phyloP scores from a whole-genome alignment of 2,888 invertebrate genomes.

The Lochmaea capreae region DNA sequence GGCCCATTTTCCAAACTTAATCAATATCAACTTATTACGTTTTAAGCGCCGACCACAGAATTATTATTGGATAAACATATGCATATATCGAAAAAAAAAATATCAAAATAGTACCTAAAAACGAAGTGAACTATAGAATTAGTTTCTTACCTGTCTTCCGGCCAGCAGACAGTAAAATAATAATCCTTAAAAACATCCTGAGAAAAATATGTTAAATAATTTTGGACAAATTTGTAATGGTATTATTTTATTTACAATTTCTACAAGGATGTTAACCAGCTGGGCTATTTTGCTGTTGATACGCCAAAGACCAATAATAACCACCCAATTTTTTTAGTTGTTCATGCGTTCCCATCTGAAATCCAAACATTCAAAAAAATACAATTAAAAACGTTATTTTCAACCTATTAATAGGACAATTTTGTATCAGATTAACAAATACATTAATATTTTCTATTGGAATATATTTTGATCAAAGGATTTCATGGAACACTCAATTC shows the following conservation, averaged over 20 bases:
- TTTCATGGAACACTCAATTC: too few relatives aligned
- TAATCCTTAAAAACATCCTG: neutral
- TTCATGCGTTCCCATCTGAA: constrained; percentile 87
- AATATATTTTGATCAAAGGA: too few relatives aligned
- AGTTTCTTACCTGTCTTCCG: too few relatives aligned
- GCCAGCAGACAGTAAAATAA: too few relatives aligned
- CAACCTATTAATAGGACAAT: neutral
- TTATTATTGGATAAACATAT: too few relatives aligned
- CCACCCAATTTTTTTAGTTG: constrained; percentile 82
- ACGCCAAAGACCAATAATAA: constrained; percentile 86
- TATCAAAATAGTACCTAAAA: too few relatives aligned
- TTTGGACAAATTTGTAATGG: neutral
- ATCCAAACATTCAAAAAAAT: constrained; percentile 45
- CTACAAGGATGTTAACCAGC: constrained; percentile 40
- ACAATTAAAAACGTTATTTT: neutral
- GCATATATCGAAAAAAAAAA: too few relatives aligned
- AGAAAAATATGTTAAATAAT: neutral
- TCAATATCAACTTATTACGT: too few relatives aligned
- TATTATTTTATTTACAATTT: constrained; percentile 10
- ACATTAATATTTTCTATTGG: too few relatives aligned
- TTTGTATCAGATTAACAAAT: neutral
- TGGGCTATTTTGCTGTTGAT: constrained; percentile 70
- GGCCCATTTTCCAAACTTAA: too few relatives aligned
- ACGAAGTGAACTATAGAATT: too few relatives aligned
- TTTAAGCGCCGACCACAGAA: too few relatives aligned